phyloP scores from a whole-genome alignment of 1,140 invertebrate species.

The Nymphalis io region DNA sequence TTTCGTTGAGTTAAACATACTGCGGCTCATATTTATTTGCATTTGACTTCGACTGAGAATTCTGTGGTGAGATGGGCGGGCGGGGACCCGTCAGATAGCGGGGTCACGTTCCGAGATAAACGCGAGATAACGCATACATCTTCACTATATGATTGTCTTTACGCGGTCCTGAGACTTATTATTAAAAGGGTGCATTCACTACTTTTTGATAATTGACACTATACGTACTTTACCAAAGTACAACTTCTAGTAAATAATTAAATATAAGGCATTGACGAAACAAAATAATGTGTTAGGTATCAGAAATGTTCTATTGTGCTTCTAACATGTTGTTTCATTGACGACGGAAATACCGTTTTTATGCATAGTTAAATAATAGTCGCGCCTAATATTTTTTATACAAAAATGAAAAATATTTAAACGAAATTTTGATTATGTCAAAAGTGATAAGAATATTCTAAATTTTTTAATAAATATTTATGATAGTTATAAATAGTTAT shows the following conservation, averaged over 20 bases:
- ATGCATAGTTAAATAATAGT: too few relatives aligned
- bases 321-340: too few relatives aligned
- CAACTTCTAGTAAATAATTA: background rate
- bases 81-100: slow-evolving; percentile 54
- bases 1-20: slow-evolving; percentile 43
- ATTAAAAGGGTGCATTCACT: slow-evolving; percentile 22
- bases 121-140: slow-evolving; percentile 59
- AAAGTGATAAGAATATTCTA: slow-evolving; percentile 14
- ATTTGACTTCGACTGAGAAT: slow-evolving; percentile 52
- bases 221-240: background rate
- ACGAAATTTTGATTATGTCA: slow-evolving; percentile 2
- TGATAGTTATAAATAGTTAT: slow-evolving; percentile 21
- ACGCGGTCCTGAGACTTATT: slow-evolving; percentile 31
- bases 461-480: slow-evolving; percentile 22
- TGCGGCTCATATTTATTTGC: slow-evolving; percentile 60
- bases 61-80: slow-evolving; percentile 62
- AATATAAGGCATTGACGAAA: background rate
- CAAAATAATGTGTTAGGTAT: too few relatives aligned
- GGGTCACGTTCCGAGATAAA: slow-evolving; percentile 69
- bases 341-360: too few relatives aligned
- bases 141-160: slow-evolving; percentile 64
- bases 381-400: too few relatives aligned
- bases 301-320: too few relatives aligned
- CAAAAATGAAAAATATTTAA: background rate
- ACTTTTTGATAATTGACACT: slow-evolving; percentile 23